Percentiles rank a stretch among this genome's conserved stretches.
These are phyloP conservation scores for Sciurus carolinensis DNA, from an alignment of 2,797 vertebrate species.

Conservation along the genomic window DNA sequence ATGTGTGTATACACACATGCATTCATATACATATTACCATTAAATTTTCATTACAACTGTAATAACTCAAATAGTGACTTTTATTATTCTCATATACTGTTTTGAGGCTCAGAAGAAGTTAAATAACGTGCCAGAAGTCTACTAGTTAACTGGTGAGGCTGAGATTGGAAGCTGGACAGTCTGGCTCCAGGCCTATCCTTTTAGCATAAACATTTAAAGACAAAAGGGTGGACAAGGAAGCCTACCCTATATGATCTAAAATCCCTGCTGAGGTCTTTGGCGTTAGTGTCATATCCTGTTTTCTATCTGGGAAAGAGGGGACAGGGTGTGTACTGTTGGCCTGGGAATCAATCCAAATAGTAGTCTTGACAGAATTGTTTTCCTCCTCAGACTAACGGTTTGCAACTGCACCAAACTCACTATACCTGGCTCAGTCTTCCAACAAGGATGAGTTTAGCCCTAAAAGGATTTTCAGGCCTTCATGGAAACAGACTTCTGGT, in stretches of 20 bases:
- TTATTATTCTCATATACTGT: constrained; percentile 4
- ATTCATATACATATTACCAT: not conserved
- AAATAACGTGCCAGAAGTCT: not conserved
- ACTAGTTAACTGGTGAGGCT: not conserved
- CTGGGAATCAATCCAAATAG: constrained; percentile 8
- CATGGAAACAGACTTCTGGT: constrained; percentile 15
- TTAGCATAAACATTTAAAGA: constrained; percentile 37
- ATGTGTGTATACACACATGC: not conserved
- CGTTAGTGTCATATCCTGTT: constrained; percentile 17
- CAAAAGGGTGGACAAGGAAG: constrained; percentile 7
- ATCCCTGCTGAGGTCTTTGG: constrained; percentile 22
- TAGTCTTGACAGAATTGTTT: not conserved
- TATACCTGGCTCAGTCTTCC: not conserved
- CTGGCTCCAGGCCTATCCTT: not conserved
- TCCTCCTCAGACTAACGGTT: not conserved
- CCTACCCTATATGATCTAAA: not conserved
- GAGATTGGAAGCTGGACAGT: not conserved
- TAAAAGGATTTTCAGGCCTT: constrained; percentile 28
- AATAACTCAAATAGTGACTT: not conserved
- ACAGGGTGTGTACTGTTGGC: not conserved
- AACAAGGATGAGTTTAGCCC: not conserved
- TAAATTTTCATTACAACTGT: not conserved
- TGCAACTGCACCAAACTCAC: constrained; percentile 1
- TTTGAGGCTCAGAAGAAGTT: not conserved
- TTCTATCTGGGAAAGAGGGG: not conserved